Evolutionary conservation across 1,140 invertebrate genomes (phyloP).

Genomic region (Brachionus calyciflorus): DNA sequence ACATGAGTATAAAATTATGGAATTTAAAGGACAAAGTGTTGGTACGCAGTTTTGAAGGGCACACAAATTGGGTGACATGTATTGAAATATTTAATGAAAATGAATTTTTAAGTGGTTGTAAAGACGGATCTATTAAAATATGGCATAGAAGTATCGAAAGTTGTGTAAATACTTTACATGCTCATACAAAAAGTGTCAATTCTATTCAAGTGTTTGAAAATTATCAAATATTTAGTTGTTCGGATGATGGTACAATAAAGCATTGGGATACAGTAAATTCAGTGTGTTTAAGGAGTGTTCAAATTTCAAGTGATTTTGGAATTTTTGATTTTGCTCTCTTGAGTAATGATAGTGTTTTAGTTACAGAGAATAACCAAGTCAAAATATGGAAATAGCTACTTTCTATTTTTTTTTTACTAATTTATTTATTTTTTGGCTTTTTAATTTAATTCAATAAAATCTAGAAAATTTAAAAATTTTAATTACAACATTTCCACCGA

Average conservation of each 20-base stretch:
- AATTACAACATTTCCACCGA: too few relatives aligned
- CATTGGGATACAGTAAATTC: conserved; percentile 4
- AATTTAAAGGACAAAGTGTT: not conserved
- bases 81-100: conserved; percentile 23
- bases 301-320: not conserved
- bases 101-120: conserved; percentile 11
- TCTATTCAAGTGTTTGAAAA: conserved; percentile 7
- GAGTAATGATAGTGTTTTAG: not conserved
- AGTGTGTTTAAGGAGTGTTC: not conserved
- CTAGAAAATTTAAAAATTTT: too few relatives aligned
- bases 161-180: not conserved
- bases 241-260: conserved; percentile 11
- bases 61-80: not conserved
- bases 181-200: not conserved
- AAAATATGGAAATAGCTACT: conserved; percentile 33
- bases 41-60: not conserved
- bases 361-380: not conserved
- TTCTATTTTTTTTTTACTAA: too few relatives aligned
- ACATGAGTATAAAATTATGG: not conserved
- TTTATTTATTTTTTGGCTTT: too few relatives aligned
- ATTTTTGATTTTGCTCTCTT: not conserved
- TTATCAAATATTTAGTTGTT: conserved; percentile 23
- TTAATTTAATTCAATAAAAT: too few relatives aligned
- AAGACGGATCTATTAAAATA: conserved; percentile 7
- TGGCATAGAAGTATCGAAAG: not conserved